phyloP scores from a whole-genome alignment of 2,797 vertebrate genomes.

The Spinibarbus caldwelli region DNA sequence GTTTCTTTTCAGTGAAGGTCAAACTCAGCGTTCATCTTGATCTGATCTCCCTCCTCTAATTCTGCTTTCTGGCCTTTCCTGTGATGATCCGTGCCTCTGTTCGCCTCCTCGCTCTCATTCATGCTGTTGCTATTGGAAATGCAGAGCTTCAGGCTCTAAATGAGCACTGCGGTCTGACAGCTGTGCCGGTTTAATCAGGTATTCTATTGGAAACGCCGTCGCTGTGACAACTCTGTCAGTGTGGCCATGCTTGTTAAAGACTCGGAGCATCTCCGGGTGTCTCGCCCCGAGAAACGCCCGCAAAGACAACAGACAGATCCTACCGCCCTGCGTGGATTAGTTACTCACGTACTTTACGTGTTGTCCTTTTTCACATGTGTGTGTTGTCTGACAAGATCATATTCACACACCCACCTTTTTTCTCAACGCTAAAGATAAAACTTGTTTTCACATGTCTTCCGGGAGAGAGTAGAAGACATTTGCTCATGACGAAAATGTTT shows the following conservation, averaged over 20 bases:
- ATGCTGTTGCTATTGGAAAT: not conserved
- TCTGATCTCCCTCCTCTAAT: not conserved
- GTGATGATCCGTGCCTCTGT: not conserved
- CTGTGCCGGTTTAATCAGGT: constrained; percentile 21
- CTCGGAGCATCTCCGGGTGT: not conserved
- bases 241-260: constrained; percentile 3
- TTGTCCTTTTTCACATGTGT: not conserved
- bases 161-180: not conserved
- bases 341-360: not conserved
- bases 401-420: constrained; percentile 31
- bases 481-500: not conserved
- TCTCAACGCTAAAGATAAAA: constrained; percentile 28
- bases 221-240: constrained; percentile 29
- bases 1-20: not conserved
- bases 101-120: not conserved
- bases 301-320: not conserved
- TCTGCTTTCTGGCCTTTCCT: not conserved
- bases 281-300: not conserved
- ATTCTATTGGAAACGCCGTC: not conserved
- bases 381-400: not conserved
- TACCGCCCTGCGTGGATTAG: not conserved
- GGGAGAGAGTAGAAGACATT: constrained; percentile 1
- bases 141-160: not conserved
- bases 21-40: not conserved
- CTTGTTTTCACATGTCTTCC: not conserved